Conservation (phyloP, 2,888 invertebrate genomes). For the Tetragonisca angustula region DNA sequence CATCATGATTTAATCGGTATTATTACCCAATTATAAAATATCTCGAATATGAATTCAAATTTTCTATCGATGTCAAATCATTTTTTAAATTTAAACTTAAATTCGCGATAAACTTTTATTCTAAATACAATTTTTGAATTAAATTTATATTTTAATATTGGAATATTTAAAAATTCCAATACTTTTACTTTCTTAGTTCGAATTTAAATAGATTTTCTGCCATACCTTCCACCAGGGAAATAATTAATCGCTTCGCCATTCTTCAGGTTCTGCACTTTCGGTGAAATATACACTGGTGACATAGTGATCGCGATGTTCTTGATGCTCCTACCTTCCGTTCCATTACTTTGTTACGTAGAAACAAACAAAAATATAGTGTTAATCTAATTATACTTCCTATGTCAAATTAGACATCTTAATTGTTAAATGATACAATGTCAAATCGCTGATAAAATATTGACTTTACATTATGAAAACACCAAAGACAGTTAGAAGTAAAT, state of each 20-base stretch:
- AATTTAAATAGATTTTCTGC: not conserved
- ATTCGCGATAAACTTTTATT: not conserved
- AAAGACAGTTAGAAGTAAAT: no score
- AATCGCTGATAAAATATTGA: no score
- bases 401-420: no score
- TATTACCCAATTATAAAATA: not conserved
- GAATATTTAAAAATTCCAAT: not conserved
- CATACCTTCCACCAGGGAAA: conserved; percentile 68
- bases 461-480: no score
- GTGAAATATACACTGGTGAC: conserved; percentile 75
- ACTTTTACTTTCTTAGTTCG: not conserved
- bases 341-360: conserved; percentile 24
- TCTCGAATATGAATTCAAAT: not conserved
- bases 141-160: not conserved
- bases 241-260: conserved; percentile 79
- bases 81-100: not conserved
- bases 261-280: conserved; percentile 68
- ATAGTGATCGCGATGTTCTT: conserved; percentile 73
- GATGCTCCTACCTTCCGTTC: conserved; percentile 65
- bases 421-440: no score
- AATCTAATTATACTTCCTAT: not conserved
- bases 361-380: not conserved
- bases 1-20: not conserved
- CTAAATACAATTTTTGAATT: not conserved
- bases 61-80: not conserved